phyloP scores from a whole-genome alignment of 2,888 invertebrate species.

The Eilema griseolum region DNA sequence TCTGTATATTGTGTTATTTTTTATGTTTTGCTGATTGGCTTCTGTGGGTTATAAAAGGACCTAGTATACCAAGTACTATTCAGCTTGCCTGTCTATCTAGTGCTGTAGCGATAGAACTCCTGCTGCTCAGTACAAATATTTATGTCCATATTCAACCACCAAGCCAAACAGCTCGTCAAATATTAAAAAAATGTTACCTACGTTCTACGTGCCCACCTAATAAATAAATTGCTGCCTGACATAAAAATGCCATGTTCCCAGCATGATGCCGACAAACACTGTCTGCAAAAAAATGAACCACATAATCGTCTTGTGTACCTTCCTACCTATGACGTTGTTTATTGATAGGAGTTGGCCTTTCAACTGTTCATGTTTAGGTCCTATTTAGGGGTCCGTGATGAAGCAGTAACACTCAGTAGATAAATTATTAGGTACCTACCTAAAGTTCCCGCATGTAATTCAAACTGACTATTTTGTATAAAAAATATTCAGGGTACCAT shows the following conservation, averaged over 20 bases:
- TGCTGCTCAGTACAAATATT: neutral
- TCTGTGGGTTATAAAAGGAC: no score
- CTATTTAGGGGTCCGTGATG: neutral
- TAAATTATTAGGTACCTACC: no score
- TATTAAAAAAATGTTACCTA: neutral
- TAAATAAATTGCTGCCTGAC: neutral
- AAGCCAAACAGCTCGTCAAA: neutral
- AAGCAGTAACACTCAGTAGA: neutral
- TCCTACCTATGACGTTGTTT: neutral
- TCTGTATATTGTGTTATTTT: no score
- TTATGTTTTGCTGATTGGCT: no score
- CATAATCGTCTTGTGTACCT: neutral
- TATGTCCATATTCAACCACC: no score
- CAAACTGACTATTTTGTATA: no score
- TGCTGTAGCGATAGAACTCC: no score
- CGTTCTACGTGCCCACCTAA: neutral
- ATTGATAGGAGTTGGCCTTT: neutral
- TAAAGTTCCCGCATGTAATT: no score
- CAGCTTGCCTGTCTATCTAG: no score
- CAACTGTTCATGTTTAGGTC: neutral
- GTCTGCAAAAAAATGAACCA: neutral
- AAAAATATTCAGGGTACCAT: no score
- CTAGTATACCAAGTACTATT: no score
- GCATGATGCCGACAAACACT: slow-evolving; percentile 6
- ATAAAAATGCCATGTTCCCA: neutral